Percentiles rank a stretch among this genome's conserved stretches.
Conservation (phyloP, 2,888 invertebrate genomes). For the Drosophila vallismaia region DNA sequence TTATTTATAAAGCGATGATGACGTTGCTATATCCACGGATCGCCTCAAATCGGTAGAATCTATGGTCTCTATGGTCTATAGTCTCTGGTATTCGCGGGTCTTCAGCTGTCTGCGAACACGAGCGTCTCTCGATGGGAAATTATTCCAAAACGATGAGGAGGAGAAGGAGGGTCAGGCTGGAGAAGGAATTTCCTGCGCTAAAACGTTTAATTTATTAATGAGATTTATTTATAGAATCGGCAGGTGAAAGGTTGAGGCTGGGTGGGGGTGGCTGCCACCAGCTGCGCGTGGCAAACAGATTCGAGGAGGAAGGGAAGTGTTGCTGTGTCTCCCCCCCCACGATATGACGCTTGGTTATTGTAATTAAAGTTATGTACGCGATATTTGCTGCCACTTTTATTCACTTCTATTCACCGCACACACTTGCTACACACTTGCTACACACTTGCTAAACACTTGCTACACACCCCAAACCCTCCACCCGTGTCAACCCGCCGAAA, state of each 20-base stretch:
- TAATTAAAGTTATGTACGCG: constrained; percentile 71
- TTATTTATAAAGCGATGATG: constrained; percentile 67
- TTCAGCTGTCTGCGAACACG: constrained; percentile 27
- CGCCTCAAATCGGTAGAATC: constrained; percentile 16
- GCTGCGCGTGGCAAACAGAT: constrained; percentile 26
- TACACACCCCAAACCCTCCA: background rate
- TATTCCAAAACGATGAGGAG: constrained; percentile 15
- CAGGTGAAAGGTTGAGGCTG: constrained; percentile 38
- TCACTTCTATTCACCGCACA: constrained; percentile 29
- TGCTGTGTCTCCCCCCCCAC: background rate
- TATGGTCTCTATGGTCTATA: background rate
- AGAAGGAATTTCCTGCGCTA: constrained; percentile 52
- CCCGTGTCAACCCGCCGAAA: background rate
- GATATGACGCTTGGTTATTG: constrained; percentile 53
- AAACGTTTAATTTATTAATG: constrained; percentile 78
- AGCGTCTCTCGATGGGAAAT: constrained; percentile 35
- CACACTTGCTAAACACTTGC: background rate
- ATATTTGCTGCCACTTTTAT: constrained; percentile 55
- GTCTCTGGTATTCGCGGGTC: constrained; percentile 5
- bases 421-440: background rate
- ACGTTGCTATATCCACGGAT: constrained; percentile 34
- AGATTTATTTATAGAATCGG: constrained; percentile 72
- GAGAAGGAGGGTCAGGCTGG: background rate
- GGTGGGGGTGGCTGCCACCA: constrained; percentile 1
- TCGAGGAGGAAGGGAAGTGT: background rate